Percentiles rank a stretch among this genome's conserved stretches.
phyloP scores from a whole-genome alignment of 2,113 vertebrate species.

The Eurypyga helias region DNA sequence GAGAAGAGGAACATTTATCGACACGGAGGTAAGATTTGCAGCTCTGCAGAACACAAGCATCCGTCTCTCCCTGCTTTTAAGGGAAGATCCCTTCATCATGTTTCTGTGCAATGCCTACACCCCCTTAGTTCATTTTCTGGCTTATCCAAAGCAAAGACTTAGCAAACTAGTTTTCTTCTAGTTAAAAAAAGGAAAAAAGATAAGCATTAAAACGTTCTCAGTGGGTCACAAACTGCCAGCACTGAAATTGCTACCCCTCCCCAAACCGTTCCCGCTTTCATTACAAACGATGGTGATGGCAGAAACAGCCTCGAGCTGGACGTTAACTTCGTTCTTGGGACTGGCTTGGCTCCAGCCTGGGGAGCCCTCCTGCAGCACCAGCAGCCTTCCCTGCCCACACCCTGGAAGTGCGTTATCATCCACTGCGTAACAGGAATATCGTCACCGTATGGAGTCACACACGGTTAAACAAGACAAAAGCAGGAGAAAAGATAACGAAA shows the following conservation, averaged over 20 bases:
- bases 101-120: not conserved
- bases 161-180: conserved; percentile 60
- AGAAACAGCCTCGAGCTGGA: not conserved
- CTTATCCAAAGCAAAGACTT: conserved; percentile 87
- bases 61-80: not conserved
- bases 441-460: conserved; percentile 14
- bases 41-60: not conserved
- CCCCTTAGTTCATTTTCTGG: not conserved
- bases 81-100: not conserved
- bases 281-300: not conserved
- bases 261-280: not conserved
- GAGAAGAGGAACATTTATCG: not conserved
- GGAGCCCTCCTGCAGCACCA: not conserved
- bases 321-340: conserved; percentile 42
- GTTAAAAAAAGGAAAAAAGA: conserved; percentile 30
- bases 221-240: not conserved
- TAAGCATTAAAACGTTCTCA: not conserved
- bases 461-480: not conserved
- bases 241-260: not conserved
- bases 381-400: not conserved
- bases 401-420: not conserved
- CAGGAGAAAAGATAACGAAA: not conserved
- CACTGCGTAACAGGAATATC: conserved; percentile 23
- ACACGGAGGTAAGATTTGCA: not conserved
- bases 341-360: conserved; percentile 29